phyloP scores from a whole-genome alignment of 1,140 invertebrate species.

The Brachionus rotundiformis region DNA sequence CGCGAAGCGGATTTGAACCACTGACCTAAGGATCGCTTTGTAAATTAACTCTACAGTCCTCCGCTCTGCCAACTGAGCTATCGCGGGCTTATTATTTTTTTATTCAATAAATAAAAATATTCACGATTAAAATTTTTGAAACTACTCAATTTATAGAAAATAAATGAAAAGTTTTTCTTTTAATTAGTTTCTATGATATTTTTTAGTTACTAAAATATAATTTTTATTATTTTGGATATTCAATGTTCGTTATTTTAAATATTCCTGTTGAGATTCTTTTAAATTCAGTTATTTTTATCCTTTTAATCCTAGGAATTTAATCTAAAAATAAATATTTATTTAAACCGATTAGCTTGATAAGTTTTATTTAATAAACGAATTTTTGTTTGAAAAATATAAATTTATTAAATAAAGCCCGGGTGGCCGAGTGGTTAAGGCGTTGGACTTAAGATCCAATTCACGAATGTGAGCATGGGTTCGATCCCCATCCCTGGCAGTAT shows the following conservation, averaged over 20 bases:
- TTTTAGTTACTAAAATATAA: no score
- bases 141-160: neutral
- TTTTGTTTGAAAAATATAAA: neutral
- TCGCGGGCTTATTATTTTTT: neutral
- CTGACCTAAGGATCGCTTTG: conserved; percentile 52
- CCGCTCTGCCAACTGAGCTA: conserved; percentile 52
- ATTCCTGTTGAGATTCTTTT: no score
- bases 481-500: conserved; percentile 43
- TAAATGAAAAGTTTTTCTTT: neutral
- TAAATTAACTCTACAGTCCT: conserved; percentile 51
- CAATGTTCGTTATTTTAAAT: no score
- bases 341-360: neutral
- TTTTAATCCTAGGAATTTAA: neutral
- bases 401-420: neutral
- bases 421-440: conserved; percentile 42
- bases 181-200: no score
- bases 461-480: conserved; percentile 47
- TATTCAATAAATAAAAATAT: neutral
- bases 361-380: neutral
- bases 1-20: conserved; percentile 52
- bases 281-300: neutral
- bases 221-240: no score
- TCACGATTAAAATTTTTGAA: no score
- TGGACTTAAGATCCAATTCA: conserved; percentile 42
- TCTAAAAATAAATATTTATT: neutral